Evolutionary conservation across 2,888 invertebrate species (phyloP).

Genomic region (Rhodophaea formosa): DNA sequence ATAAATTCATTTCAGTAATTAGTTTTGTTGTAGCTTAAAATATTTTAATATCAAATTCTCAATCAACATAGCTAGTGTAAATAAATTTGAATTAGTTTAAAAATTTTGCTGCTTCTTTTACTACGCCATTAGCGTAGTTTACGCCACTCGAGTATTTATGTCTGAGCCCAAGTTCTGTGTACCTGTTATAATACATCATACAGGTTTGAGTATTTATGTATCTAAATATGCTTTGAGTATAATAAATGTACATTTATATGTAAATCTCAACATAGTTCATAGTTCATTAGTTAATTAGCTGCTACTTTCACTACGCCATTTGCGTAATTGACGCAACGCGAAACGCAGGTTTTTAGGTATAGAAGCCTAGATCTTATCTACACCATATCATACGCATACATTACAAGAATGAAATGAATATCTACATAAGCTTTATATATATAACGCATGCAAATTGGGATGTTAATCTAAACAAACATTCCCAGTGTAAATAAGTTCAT

Average conservation of each 20-base stretch:
- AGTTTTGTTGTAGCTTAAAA: too few relatives aligned
- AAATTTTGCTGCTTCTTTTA: constrained; percentile 44
- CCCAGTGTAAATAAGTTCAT: constrained; percentile 37
- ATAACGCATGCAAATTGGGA: not conserved
- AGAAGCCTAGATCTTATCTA: too few relatives aligned
- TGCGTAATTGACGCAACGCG: constrained; percentile 42
- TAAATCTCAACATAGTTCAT: constrained; percentile 9
- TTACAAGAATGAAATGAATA: not conserved
- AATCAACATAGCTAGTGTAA: not conserved
- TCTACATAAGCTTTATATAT: not conserved
- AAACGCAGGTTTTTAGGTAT: constrained; percentile 16
- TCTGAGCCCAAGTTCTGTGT: too few relatives aligned
- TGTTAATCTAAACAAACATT: not conserved
- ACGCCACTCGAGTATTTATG: too few relatives aligned
- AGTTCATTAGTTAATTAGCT: constrained; percentile 53
- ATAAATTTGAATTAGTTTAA: constrained; percentile 52
- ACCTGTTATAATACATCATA: too few relatives aligned
- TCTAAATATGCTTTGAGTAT: not conserved
- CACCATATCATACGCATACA: too few relatives aligned
- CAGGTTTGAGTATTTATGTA: not conserved
- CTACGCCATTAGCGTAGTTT: constrained; percentile 45
- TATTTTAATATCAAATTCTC: not conserved
- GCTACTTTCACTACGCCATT: constrained; percentile 41
- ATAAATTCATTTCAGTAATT: too few relatives aligned
- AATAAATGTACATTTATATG: not conserved